Percentiles rank a stretch among this genome's conserved stretches.
Conservation (phyloP, 2,797 vertebrate genomes). For the Melanogrammus aeglefinus region DNA sequence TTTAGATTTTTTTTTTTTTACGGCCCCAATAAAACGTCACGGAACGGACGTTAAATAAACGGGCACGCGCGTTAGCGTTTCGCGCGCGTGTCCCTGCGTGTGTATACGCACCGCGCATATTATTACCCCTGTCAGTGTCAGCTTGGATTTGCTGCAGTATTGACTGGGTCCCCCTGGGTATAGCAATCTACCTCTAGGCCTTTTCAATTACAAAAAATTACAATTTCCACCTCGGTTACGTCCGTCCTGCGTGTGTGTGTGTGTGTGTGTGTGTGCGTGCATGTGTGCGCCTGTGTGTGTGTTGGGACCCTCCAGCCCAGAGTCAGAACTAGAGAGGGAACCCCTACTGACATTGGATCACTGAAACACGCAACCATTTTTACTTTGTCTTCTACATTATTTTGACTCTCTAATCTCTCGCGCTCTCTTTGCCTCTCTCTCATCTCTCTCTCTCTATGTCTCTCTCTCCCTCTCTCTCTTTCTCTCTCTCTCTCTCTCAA, state of each 20-base stretch:
- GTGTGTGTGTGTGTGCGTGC: background rate
- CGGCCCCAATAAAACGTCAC: conserved; percentile 43
- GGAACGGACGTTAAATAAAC: conserved; percentile 14
- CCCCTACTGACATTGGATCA: background rate
- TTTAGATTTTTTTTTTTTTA: conserved; percentile 28
- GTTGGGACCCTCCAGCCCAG: background rate
- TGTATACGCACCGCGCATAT: background rate
- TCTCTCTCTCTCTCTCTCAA: no score
- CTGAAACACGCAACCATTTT: background rate
- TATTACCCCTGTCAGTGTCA: conserved; percentile 35
- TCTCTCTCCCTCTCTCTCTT: background rate
- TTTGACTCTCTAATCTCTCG: background rate
- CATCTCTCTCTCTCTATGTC: background rate
- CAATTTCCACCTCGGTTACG: background rate
- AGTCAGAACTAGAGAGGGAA: background rate
- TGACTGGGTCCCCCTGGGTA: conserved; percentile 12
- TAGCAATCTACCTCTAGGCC: background rate
- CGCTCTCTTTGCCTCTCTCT: background rate
- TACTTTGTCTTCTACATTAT: background rate
- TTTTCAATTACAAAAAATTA: conserved; percentile 8
- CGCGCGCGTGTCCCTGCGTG: conserved; percentile 17
- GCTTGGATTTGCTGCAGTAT: conserved; percentile 27
- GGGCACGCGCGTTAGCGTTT: background rate
- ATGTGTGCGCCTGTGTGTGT: background rate
- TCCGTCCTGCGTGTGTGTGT: background rate